A percentile compares a stretch with the other conserved stretches of the same genome.
phyloP scores from a whole-genome alignment of 1,140 invertebrate genomes.

The Pseudobourletiella spinata region DNA sequence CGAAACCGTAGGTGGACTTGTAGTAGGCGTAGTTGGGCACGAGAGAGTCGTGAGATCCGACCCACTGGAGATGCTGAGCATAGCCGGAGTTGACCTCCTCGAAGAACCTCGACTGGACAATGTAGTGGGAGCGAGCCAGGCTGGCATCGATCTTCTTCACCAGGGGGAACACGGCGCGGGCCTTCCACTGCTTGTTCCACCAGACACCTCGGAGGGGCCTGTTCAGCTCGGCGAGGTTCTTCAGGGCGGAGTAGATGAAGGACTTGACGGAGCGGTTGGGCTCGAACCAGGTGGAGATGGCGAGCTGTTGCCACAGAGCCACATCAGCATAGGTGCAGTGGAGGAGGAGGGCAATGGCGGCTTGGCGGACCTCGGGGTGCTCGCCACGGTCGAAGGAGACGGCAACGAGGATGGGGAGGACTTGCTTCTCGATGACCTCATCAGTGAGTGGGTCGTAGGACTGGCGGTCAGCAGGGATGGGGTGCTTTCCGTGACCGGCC shows the following conservation, averaged over 20 bases:
- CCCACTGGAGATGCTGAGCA: slow-evolving; percentile 17
- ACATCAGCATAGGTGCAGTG: slow-evolving; percentile 29
- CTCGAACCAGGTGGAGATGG: slow-evolving; percentile 34
- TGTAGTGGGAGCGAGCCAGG: slow-evolving; percentile 24
- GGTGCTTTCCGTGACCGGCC: neutral
- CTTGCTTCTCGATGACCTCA: slow-evolving; percentile 27
- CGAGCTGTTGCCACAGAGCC: slow-evolving; percentile 35
- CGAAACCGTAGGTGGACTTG: slow-evolving; percentile 23
- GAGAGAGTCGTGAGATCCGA: slow-evolving; percentile 24
- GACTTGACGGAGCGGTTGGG: slow-evolving; percentile 28
- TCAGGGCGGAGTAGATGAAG: slow-evolving; percentile 34
- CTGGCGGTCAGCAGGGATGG: neutral
- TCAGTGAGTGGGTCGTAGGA: slow-evolving; percentile 24
- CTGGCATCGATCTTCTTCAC: slow-evolving; percentile 26
- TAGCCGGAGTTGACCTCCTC: slow-evolving; percentile 18
- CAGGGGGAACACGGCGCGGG: slow-evolving; percentile 29
- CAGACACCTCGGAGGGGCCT: slow-evolving; percentile 1
- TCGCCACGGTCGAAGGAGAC: slow-evolving; percentile 36
- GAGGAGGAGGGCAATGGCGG: slow-evolving; percentile 33
- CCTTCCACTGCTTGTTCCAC: slow-evolving; percentile 22
- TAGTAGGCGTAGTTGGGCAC: slow-evolving; percentile 30
- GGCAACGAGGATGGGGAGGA: slow-evolving; percentile 33
- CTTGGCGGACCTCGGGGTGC: slow-evolving; percentile 34
- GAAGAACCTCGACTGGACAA: slow-evolving; percentile 20
- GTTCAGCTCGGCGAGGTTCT: slow-evolving; percentile 21